These are phyloP conservation scores for Oncorhynchus tshawytscha DNA, from an alignment of 2,113 vertebrate species.

Conservation along the genomic window DNA sequence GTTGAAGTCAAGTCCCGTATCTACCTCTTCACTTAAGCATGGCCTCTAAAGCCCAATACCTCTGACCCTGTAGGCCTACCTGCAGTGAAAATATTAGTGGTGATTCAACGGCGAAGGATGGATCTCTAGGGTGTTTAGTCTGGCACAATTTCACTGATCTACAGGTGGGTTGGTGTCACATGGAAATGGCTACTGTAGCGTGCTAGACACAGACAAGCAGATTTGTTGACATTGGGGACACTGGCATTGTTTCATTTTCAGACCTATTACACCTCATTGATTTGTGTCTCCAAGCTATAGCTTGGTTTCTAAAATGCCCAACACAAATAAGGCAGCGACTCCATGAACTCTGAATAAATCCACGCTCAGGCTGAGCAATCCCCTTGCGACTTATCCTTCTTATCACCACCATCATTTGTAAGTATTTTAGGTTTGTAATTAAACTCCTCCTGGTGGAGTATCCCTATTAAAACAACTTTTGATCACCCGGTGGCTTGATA, in stretches of 20 bases:
- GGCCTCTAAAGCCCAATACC: not conserved
- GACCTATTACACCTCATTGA: constrained; percentile 73
- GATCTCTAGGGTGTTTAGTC: constrained; percentile 16
- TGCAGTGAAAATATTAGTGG: constrained; percentile 2
- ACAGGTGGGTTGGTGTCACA: constrained; percentile 61
- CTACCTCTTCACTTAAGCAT: too few species aligned
- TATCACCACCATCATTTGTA: constrained; percentile 53
- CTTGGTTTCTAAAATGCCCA: constrained; percentile 54
- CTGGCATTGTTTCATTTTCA: constrained; percentile 67
- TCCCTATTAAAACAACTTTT: constrained; percentile 64
- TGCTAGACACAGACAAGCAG: constrained; percentile 71
- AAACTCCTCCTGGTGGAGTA: constrained; percentile 53
- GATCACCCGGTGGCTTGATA: constrained; percentile 58
- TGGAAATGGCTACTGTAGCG: constrained; percentile 46
- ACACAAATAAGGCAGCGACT: constrained; percentile 57
- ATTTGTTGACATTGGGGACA: constrained; percentile 71
- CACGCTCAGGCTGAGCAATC: constrained; percentile 20
- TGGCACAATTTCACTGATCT: constrained; percentile 61
- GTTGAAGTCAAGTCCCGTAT: too few species aligned
- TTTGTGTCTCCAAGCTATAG: constrained; percentile 49
- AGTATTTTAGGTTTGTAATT: constrained; percentile 63
- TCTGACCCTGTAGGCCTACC: not conserved
- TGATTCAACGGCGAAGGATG: not conserved
- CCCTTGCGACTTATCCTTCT: constrained; percentile 31
- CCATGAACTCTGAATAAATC: constrained; percentile 20